Conservation (phyloP, 2,888 invertebrate species). For the Aelia acuminata region DNA sequence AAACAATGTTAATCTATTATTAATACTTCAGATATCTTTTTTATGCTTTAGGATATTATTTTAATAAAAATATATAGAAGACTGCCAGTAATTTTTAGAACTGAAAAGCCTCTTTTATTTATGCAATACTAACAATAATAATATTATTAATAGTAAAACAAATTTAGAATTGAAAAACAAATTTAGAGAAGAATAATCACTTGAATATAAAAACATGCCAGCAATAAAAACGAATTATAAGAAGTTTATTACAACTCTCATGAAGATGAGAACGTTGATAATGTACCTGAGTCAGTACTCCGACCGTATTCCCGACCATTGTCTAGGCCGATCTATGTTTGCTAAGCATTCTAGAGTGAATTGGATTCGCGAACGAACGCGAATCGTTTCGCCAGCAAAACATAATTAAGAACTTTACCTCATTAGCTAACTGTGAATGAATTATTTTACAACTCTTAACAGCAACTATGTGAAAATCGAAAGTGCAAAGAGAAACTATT, state of each 20-base stretch:
- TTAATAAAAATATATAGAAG: too few species aligned
- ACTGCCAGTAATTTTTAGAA: too few species aligned
- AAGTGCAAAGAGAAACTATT: slow-evolving; percentile 13
- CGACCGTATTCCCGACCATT: neutral
- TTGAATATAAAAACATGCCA: neutral
- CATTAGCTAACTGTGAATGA: neutral
- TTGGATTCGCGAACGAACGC: neutral
- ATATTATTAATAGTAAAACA: too few species aligned
- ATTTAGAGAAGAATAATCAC: neutral
- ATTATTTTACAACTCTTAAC: slow-evolving; percentile 21
- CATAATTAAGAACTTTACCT: neutral
- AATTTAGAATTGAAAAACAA: too few species aligned
- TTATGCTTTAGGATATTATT: too few species aligned
- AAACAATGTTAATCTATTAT: too few species aligned
- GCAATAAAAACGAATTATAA: neutral
- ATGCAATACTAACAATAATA: too few species aligned
- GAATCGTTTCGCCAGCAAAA: neutral
- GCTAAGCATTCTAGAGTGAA: neutral
- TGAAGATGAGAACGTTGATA: neutral
- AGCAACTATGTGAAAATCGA: slow-evolving; percentile 1
- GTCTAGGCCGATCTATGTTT: neutral
- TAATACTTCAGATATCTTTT: too few species aligned
- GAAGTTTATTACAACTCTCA: neutral
- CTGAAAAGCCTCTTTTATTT: too few species aligned
- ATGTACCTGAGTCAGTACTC: neutral